Evolutionary conservation across 2,113 vertebrate genomes (phyloP), one percentile per base, ranked within the genome.

Genomic region (Bos taurus): DNA sequence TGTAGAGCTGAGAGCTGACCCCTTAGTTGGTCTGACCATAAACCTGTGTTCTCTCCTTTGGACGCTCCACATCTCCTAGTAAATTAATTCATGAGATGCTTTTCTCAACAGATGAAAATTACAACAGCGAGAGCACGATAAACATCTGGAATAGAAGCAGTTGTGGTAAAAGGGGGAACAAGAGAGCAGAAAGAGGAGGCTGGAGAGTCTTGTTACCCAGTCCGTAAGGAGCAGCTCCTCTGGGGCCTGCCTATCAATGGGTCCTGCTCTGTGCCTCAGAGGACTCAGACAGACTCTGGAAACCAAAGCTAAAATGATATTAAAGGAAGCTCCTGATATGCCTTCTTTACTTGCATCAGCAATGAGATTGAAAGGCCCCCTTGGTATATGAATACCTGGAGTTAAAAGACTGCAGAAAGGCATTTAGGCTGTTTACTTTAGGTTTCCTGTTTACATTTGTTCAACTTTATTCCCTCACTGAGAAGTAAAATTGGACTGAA

Each of bases 381-480:
- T 52, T 16, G 14, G n/a, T 23, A 33, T 59, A 56, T 40, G 92
- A 60, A 56, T 56, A 90, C 95, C 92, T 91, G 84, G 71, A 30
- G 46, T 90, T 30, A 62, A 60, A 74, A 82, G 90, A 54, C 16
- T 78, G 54, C 60, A 74, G 50, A n/a, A 43, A 12, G 11, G 11
- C 26, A 1, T 46, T 36, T 52, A 89, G 86, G 56, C 46, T 57
- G 77, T 94, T 95, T 62, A 21, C n/a, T 97, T 87, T 92, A 87
- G 10, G 5, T 83, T 98, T 98, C 83, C 86, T 90, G 48, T 82
- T 98, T 98, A 87, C 71, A 64, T 82, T 89, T 60, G 50, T 96
- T 94, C 74, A n/a, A 59, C 91, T 97, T 96, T 90, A 88, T 94
- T 96, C 64, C 43, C 77, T 91, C 43, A 2, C 83, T 59, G 89